Percentiles rank a stretch among this genome's conserved stretches.
phyloP scores from a whole-genome alignment of 2,113 vertebrate genomes.

The Strix aluco region DNA sequence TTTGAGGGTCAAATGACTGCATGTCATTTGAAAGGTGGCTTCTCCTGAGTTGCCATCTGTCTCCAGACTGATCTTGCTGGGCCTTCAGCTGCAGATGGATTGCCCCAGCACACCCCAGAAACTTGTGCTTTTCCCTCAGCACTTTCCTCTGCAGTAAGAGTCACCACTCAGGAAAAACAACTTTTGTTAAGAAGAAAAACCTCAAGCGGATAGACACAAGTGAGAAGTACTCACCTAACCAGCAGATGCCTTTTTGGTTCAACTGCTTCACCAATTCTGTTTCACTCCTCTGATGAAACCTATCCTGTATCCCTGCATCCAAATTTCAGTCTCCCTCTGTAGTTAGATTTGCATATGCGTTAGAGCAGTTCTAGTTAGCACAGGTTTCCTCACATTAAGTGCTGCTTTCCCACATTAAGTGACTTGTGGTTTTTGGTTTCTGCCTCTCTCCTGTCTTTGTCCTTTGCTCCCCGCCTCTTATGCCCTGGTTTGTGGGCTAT shows the following conservation, averaged over 20 bases:
- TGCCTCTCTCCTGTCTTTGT: neutral
- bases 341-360: neutral
- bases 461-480: neutral
- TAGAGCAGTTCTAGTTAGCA: neutral
- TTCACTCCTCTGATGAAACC: neutral
- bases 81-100: neutral
- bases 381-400: neutral
- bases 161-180: neutral
- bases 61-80: neutral
- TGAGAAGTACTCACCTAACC: neutral
- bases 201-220: neutral
- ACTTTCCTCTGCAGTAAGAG: neutral
- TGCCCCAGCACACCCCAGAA: neutral
- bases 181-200: neutral
- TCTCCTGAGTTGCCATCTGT: neutral
- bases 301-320: neutral
- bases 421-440: neutral
- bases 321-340: neutral
- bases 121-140: neutral
- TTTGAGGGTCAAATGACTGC: neutral
- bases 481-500: neutral
- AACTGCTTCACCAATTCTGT: neutral
- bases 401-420: neutral
- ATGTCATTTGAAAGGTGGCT: neutral
- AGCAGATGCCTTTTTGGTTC: neutral